Base-by-base conservation (phyloP, 1,140 invertebrate genomes). In the Drosophila arizonae region DNA sequence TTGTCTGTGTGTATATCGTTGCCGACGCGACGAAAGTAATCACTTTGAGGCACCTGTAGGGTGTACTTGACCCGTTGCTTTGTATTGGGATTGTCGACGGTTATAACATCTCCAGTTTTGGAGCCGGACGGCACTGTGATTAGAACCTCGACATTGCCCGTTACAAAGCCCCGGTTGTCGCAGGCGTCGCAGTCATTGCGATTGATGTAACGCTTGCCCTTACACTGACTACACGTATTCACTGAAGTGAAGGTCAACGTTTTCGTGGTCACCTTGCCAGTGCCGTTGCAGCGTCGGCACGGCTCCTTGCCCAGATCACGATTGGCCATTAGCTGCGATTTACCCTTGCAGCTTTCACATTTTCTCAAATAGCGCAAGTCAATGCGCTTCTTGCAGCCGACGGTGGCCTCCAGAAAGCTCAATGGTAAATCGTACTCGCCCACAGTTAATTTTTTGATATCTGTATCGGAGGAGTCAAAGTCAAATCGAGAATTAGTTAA, bases 231-330 rank as follows among this genome's bases (percentile, higher is more conserved):
- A 48, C 90, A 91, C 0, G 64, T 74, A 10, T 60, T 63, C 0
- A 77, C 66, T 8, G 72, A 48, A 0, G 73, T 76, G 15, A 68
- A 90, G 5, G 87, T 90, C 1, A 68, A 8, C 4, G 90, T 91
- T 21, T 76, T 91, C 6, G 61, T 75, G 3, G 60, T 76, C 6
- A 87, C 55, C 48, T 81, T 78, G 0, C 90, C 90, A 0, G 77
- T 81, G 2, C 90, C 90, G 45, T 90, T 89, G 52, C 90, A 91
- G 4, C 90, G 89, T 1, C 90, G 72, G 30, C 90, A 91, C 0
- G 86, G 77, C 58, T 91, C 90, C 15, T 72, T 80, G 13, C 81
- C 75, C 21, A 79, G 54, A 17, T 82, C 86, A 4, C 81, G 72
- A 28, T 89, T 73, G 0, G 68, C 69, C 72, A 77, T 72, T 17